These are phyloP conservation scores for Zaprionus taronus DNA, from an alignment of 1,140 invertebrate species.

Conservation along the genomic window DNA sequence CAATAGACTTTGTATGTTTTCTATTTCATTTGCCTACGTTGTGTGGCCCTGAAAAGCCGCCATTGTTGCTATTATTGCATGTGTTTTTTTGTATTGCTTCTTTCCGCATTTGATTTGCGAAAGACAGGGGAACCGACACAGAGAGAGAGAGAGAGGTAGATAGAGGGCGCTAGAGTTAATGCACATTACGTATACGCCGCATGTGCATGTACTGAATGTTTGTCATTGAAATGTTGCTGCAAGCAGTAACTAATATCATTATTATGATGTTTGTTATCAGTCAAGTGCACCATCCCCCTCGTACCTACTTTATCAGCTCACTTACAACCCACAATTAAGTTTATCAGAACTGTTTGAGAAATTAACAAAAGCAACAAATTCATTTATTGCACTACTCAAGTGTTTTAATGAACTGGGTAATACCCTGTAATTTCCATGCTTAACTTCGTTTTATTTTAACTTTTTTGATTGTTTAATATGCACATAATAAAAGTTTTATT, in stretches of 20 bases:
- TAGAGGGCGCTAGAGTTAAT: neutral
- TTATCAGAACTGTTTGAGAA: neutral
- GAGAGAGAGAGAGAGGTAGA: neutral
- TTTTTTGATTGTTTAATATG: neutral
- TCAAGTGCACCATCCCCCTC: slow-evolving; percentile 1
- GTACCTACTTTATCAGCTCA: neutral
- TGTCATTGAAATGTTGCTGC: neutral
- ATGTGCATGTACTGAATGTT: slow-evolving; percentile 4
- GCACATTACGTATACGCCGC: slow-evolving; percentile 53
- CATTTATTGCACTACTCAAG: neutral
- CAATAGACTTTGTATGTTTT: slow-evolving; percentile 65
- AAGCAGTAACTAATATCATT: neutral
- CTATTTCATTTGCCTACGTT: slow-evolving; percentile 59
- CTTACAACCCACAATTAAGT: neutral
- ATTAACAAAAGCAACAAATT: neutral
- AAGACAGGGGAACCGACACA: neutral
- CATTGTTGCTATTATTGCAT: slow-evolving; percentile 26
- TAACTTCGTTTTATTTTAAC: neutral
- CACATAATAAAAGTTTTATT: neutral
- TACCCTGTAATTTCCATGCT: neutral
- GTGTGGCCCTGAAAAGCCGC: slow-evolving; percentile 51
- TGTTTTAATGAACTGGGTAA: neutral
- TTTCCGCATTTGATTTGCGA: slow-evolving; percentile 62
- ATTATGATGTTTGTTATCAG: slow-evolving; percentile 16
- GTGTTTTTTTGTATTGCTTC: slow-evolving; percentile 51